Conservation (phyloP, 2,797 vertebrate genomes). For the Myotis pilosus region DNA sequence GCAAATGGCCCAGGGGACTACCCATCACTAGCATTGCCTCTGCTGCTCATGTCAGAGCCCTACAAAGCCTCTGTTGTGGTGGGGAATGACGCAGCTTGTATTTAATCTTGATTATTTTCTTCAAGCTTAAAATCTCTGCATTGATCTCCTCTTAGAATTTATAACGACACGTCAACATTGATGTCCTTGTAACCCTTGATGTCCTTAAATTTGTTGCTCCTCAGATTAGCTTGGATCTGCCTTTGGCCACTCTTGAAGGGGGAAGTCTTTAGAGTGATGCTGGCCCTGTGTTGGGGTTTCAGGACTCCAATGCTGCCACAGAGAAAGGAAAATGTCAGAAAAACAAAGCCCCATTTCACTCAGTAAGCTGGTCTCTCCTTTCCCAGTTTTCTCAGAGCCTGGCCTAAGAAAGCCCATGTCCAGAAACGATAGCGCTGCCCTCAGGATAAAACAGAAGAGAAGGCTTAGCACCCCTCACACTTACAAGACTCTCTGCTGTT, state of each 20-base stretch:
- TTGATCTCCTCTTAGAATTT: not conserved
- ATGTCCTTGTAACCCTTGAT: conserved; percentile 83
- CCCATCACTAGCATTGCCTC: not conserved
- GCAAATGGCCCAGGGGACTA: not conserved
- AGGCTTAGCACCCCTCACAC: not conserved
- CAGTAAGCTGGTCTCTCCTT: not conserved
- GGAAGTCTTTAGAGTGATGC: conserved; percentile 79
- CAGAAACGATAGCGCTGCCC: not conserved
- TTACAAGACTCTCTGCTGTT: conserved; percentile 80
- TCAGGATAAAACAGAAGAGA: not conserved
- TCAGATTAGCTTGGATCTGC: conserved; percentile 86
- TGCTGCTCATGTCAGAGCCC: not conserved
- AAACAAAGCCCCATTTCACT: not conserved
- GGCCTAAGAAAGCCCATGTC: not conserved
- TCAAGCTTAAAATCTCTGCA: not conserved
- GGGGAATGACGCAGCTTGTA: not conserved
- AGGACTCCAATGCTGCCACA: conserved; percentile 80
- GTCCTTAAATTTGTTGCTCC: conserved; percentile 81
- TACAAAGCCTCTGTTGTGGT: not conserved
- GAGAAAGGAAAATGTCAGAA: conserved; percentile 40
- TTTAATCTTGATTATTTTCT: conserved; percentile 29
- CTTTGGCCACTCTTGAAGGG: conserved; percentile 84
- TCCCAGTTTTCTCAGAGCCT: not conserved
- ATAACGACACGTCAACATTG: conserved; percentile 48
- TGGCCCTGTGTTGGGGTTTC: conserved; percentile 78